These are phyloP conservation scores for Epinephelus malabaricus DNA, from an alignment of 2,797 vertebrate species.

Conservation along the genomic window DNA sequence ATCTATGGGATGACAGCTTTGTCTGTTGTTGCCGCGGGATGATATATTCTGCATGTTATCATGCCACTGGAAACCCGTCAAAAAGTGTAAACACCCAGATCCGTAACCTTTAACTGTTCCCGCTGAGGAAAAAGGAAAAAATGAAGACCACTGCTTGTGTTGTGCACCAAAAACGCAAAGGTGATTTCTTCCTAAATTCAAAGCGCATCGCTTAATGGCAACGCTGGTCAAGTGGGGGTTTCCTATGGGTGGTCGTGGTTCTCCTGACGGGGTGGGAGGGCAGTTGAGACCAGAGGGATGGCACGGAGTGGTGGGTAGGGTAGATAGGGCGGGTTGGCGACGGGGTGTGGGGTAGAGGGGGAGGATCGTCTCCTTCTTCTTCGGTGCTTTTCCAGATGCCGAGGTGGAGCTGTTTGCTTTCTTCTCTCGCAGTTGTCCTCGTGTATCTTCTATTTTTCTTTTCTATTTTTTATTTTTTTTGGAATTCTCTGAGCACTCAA, in stretches of 20 bases:
- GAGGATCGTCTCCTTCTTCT: slow-evolving; percentile 73
- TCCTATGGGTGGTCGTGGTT: slow-evolving; percentile 81
- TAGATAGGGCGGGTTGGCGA: slow-evolving; percentile 72
- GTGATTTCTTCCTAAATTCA: slow-evolving; percentile 70
- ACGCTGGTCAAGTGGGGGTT: slow-evolving; percentile 83
- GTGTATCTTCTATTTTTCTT: slow-evolving; percentile 30
- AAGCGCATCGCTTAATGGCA: slow-evolving; percentile 83
- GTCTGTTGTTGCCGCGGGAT: slow-evolving; percentile 68
- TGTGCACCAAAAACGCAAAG: slow-evolving; percentile 64
- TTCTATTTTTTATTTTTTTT: neutral
- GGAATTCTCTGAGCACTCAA: slow-evolving; percentile 50
- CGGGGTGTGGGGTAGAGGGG: slow-evolving; percentile 67
- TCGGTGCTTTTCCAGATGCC: slow-evolving; percentile 80
- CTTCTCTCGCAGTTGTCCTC: slow-evolving; percentile 42
- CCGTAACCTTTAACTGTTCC: slow-evolving; percentile 64
- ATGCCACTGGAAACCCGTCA: slow-evolving; percentile 73
- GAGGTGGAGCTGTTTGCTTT: slow-evolving; percentile 52
- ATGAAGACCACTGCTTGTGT: slow-evolving; percentile 56
- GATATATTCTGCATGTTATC: slow-evolving; percentile 56
- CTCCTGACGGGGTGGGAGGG: slow-evolving; percentile 77
- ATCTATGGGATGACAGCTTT: slow-evolving; percentile 53
- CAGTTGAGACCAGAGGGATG: slow-evolving; percentile 75
- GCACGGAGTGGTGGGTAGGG: slow-evolving; percentile 72
- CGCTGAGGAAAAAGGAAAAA: slow-evolving; percentile 45
- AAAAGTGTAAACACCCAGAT: slow-evolving; percentile 80